Evolutionary conservation across 2,113 vertebrate species (phyloP).

Genomic region (Brachyhypopomus gauderio): DNA sequence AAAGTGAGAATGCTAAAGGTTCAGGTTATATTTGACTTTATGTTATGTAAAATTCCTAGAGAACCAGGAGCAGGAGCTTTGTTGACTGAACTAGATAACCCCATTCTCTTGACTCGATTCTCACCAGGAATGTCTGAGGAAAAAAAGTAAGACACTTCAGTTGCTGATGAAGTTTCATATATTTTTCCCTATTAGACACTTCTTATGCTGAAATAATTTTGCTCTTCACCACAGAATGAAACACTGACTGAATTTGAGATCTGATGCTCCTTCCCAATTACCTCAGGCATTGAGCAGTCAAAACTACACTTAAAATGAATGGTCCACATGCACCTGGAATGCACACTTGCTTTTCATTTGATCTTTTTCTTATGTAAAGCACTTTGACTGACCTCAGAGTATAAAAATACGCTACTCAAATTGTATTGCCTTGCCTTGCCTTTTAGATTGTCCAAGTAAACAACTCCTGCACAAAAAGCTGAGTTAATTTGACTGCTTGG

Average conservation of each 20-base stretch:
- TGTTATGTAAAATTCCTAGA: too few species aligned
- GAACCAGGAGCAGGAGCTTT: too few species aligned
- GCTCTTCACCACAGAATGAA: constrained; percentile 59
- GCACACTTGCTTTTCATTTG: constrained; percentile 55
- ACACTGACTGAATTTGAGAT: constrained; percentile 65
- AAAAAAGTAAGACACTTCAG: not conserved
- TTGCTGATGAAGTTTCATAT: not conserved
- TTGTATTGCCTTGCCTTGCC: too few species aligned
- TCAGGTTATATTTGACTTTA: too few species aligned
- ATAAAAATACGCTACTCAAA: too few species aligned
- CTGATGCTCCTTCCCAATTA: constrained; percentile 67
- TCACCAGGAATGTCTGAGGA: not conserved
- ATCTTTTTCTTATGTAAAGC: too few species aligned
- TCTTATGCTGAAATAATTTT: constrained; percentile 37
- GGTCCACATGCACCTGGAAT: constrained; percentile 66
- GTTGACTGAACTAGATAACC: not conserved
- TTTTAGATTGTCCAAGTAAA: constrained; percentile 47
- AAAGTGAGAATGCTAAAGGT: not conserved
- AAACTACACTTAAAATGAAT: constrained; percentile 68
- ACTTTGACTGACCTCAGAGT: too few species aligned
- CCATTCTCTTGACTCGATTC: not conserved
- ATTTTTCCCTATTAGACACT: constrained; percentile 49
- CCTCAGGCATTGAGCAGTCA: constrained; percentile 60
- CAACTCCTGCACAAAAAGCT: constrained; percentile 7
- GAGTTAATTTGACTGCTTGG: constrained; percentile 22